Evolutionary conservation across 2,797 vertebrate species (phyloP), one percentile per base, ranked within the genome.

Genomic region (Syngnathus rostellatus): DNA sequence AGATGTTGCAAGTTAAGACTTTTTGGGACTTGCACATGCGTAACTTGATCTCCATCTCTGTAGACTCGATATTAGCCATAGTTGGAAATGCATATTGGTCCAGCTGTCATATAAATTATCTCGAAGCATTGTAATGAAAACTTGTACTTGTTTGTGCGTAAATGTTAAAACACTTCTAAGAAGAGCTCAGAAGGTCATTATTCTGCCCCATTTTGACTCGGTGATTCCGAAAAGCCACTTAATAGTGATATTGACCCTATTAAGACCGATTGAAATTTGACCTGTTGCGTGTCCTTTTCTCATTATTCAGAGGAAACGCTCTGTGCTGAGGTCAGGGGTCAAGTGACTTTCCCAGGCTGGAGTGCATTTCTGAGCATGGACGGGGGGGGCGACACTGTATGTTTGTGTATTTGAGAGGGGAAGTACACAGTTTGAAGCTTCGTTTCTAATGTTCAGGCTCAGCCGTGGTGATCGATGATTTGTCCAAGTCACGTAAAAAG

Each of bases 321-420:
- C 69, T 68, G 75, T 69, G 67, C 75, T 85, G 74, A 50, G 84
- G 85, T 90, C 86, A 84, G 51, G 69, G 87, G 86, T 89, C 85
- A 88, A 83, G 84, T 81, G 83, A 86, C 82, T 88, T 90, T 90
- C 88, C 88, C 89, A 90, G 83, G 86, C 85, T 77, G 66, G 8
- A 84, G 86, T 82, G 83, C 83, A 84, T 85, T 76, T 75, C 72
- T 76, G 78, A 79, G 77, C 77, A 81, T 73, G 70, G 75, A 82
- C 23, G 73, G 68, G 70, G 72, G 75, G 81, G 73, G 68, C 69
- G 68, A 76, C 25, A 71, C 41, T 38, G 50, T 54, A 51, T 57
- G 17, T 65, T 51, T 38, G 31, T 70, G 39, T 23, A 39, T 39
- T 53, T 17, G 11, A 41, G 45, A 81, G 84, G 85, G 85, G 76